Percentiles rank a stretch among this genome's conserved stretches.
Evolutionary conservation across 2,888 invertebrate species (phyloP).

Genomic region (Dexiosoma caninum): DNA sequence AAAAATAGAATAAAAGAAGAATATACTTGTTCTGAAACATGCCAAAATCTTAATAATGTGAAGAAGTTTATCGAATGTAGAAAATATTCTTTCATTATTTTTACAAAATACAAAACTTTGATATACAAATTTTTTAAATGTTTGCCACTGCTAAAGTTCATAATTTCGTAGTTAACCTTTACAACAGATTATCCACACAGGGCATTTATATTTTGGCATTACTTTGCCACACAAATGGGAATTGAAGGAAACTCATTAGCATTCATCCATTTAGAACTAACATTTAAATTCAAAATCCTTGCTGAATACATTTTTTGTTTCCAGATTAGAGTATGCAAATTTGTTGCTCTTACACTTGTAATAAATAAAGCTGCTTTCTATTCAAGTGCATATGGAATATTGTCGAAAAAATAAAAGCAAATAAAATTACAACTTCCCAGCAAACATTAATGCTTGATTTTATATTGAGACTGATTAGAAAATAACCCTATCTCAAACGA

Average conservation of each 20-base stretch:
- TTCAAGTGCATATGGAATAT: neutral
- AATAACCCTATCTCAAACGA: too few species aligned
- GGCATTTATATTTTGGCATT: neutral
- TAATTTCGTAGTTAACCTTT: slow-evolving; percentile 30
- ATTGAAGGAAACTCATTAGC: slow-evolving; percentile 21
- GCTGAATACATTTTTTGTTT: neutral
- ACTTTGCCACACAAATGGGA: slow-evolving; percentile 21
- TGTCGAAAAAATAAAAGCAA: neutral
- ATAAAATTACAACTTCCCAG: neutral
- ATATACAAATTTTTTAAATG: too few species aligned
- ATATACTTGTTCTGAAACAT: too few species aligned
- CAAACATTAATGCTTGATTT: too few species aligned
- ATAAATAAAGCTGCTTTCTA: neutral
- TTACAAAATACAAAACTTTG: too few species aligned
- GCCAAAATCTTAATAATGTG: too few species aligned
- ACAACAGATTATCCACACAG: slow-evolving; percentile 9
- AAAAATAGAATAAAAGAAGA: too few species aligned
- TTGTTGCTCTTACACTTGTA: neutral
- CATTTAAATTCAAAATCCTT: neutral
- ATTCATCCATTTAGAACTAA: neutral
- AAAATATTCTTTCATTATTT: too few species aligned
- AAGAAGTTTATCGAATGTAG: too few species aligned
- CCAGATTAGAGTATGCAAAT: neutral
- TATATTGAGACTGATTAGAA: too few species aligned
- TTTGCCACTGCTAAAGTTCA: too few species aligned